Base-by-base conservation (phyloP, 2,797 vertebrate genomes). In the Silurus aristotelis region DNA sequence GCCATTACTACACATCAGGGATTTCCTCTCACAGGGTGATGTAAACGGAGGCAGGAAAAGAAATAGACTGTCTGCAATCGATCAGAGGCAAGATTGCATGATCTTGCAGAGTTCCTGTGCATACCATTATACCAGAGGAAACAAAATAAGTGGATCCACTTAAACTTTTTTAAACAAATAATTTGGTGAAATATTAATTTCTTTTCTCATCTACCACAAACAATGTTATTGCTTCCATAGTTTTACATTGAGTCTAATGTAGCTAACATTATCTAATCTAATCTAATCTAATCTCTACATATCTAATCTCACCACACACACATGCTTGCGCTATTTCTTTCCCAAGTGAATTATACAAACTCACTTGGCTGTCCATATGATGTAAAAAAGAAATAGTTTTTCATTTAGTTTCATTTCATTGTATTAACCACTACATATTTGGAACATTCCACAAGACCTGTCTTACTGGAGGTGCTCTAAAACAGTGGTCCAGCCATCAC, bases 1-100 rank as follows among this genome's bases (percentile, higher is more conserved):
- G 76, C 68, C 46, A 72, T 85, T 84, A 86, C 55, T 77, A 85
- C 75, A 82, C 76, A 68, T 67, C 79, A 86, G 84, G 67, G 83
- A 61, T 84, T 75, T 85, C 70, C 84, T 81, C 68, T 46, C 58
- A 64, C 58, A 83, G 61, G 25, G 46, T 48, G 55, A 84, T 52
- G 17, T 70, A 46, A 67, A 66, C 5, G 5, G 58, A 27, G 13
- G 43, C 48, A 67, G 83, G 31, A 77, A 63, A 84, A 60, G 58
- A 61, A n/a, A 27, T 9, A 75, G 46, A 64, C 70, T 66, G 70
- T 43, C 56, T 73, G 22, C 20, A 83, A 48, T 48, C 13, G 48
- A 78, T 77, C 27, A 56, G 64, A 70, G 31, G 64, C 31, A 71
- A 48, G 52, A 60, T 52, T 60, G 13, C 83, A 61, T 43, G 55